A percentile compares a stretch with the other conserved stretches of the same genome.
phyloP scores from a whole-genome alignment of 2,888 invertebrate genomes.

The Papilio elwesi region DNA sequence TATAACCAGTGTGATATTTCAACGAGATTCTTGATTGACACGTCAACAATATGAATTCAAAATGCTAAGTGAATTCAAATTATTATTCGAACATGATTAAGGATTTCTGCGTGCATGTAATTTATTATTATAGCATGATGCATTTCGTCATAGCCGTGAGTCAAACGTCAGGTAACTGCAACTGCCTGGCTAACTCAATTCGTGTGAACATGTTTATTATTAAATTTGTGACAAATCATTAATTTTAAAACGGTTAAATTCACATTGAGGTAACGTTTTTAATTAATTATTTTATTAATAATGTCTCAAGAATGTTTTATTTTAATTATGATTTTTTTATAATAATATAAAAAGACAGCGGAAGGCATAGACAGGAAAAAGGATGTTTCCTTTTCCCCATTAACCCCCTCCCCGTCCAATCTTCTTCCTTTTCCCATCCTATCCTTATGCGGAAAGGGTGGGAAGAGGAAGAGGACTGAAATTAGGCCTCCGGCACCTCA shows the following conservation, averaged over 20 bases:
- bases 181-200: slow-evolving; percentile 28
- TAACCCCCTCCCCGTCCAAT: too few species aligned
- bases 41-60: not conserved
- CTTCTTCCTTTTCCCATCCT: too few species aligned
- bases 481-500: too few species aligned
- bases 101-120: slow-evolving; percentile 22
- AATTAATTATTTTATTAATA: not conserved
- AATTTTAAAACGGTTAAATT: slow-evolving; percentile 2
- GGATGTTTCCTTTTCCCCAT: too few species aligned
- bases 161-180: slow-evolving; percentile 26
- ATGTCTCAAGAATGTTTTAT: too few species aligned
- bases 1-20: not conserved
- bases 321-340: too few species aligned
- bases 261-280: not conserved
- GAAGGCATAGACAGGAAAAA: too few species aligned
- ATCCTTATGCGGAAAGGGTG: too few species aligned
- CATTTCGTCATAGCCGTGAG: slow-evolving; percentile 33
- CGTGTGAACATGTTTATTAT: slow-evolving; percentile 28
- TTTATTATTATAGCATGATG: slow-evolving; percentile 30
- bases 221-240: slow-evolving; percentile 2
- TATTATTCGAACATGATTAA: slow-evolving; percentile 33
- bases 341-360: too few species aligned
- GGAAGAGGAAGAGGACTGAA: too few species aligned
- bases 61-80: slow-evolving; percentile 31
- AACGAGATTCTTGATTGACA: slow-evolving; percentile 7